A percentile compares a stretch with the other conserved stretches of the same genome.
phyloP scores from a whole-genome alignment of 2,888 invertebrate genomes.

The Bruchidius siliquastri region DNA sequence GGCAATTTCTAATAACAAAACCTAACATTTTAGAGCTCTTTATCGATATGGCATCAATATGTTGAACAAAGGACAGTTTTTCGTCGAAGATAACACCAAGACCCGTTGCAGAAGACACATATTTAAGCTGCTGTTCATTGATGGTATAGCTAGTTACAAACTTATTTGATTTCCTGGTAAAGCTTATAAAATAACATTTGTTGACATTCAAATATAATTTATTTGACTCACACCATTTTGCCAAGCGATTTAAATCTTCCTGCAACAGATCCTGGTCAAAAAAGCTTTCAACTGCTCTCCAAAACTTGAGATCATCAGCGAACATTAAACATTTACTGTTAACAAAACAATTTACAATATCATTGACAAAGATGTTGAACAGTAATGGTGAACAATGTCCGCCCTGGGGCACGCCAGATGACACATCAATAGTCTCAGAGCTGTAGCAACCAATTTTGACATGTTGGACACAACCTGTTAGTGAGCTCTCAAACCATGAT shows the following conservation, averaged over 20 bases:
- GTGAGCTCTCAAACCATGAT: no score
- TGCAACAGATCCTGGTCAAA: background rate
- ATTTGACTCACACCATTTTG: background rate
- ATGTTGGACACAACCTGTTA: no score
- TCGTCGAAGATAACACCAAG: no score
- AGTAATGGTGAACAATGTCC: background rate
- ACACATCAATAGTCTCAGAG: background rate
- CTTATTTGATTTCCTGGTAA: background rate
- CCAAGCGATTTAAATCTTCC: constrained; percentile 2
- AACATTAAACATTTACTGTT: constrained; percentile 1
- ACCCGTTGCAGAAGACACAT: no score
- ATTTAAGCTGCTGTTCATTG: constrained; percentile 1
- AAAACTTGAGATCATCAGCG: constrained; percentile 2
- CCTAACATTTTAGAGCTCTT: no score
- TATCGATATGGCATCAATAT: no score
- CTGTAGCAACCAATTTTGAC: background rate
- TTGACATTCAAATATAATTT: constrained; percentile 1
- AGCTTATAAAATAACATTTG: constrained; percentile 3
- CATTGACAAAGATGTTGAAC: background rate
- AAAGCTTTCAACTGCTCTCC: constrained; percentile 2
- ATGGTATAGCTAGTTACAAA: background rate
- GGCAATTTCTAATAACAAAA: no score
- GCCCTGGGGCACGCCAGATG: background rate
- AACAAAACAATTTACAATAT: background rate
- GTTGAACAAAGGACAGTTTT: no score